Evolutionary conservation across 2,888 invertebrate species (phyloP), one percentile per base, ranked within the genome.

Genomic region (Pseudoips prasinana): DNA sequence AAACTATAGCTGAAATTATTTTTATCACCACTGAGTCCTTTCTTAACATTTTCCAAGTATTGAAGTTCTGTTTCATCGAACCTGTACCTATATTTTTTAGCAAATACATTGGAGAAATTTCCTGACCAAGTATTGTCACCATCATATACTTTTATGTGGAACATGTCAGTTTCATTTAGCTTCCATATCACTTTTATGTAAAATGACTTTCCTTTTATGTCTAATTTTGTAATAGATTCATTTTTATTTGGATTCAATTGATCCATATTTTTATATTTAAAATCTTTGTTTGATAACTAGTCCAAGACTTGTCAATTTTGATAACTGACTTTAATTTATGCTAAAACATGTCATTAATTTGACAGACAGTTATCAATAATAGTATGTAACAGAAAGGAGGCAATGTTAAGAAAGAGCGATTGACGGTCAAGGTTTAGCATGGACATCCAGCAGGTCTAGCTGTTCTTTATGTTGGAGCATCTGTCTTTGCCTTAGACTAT

Each of bases 161-260:
- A 84, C 14, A 85, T 38, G 24, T 65, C 55, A 5, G 38, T 38
- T 17, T 59, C 53, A 42, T 59, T 67, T 7, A 57, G 49, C 40
- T 64, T 64, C 83, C 85, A 85, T 11, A 40, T 2, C 7, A 78
- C 19, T 62, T 74, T 73, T 3, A 62, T 35, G 33, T 77, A 83
- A 1, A 72, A 11, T 1, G 22, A 33, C 36, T 57, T 59, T 1
- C 44, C 55, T 3, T 65, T 55, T 3, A 73, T 44, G 9, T 46
- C 24, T 3, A 71, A 50, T 70, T 76, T 83, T 1, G 62, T 39
- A 24, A 81, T 27, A 5, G 45, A 60, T 3, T 39, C 47, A 1
- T 7, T 35, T 28, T 31, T 14, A 7, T 39, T n/a, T n/a, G 23
- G 34, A 43, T 35, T 29, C 25, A 25, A 3, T 14, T 14, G 14